These are phyloP conservation scores for Macaria notata DNA, from an alignment of 2,888 invertebrate species.

Conservation along the genomic window DNA sequence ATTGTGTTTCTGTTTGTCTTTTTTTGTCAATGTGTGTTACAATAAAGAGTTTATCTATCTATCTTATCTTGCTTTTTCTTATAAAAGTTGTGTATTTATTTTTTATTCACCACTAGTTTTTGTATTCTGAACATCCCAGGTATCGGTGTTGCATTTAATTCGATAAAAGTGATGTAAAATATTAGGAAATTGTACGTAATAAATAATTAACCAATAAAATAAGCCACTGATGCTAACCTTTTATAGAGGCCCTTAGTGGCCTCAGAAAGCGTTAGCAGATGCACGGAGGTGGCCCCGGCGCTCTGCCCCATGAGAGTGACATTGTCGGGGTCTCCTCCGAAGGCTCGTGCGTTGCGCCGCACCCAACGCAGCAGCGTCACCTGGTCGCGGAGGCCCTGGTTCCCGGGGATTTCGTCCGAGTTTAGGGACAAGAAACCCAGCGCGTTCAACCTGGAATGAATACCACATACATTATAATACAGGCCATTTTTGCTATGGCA, in stretches of 20 bases:
- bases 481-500: too few species aligned
- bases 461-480: not conserved
- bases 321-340: constrained; percentile 67
- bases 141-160: too few species aligned
- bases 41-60: too few species aligned
- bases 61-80: too few species aligned
- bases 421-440: constrained; percentile 72
- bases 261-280: constrained; percentile 60
- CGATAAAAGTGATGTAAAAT: too few species aligned
- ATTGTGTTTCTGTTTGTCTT: too few species aligned
- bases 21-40: too few species aligned
- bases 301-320: constrained; percentile 73
- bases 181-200: too few species aligned
- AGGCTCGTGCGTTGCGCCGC: constrained; percentile 54
- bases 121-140: too few species aligned
- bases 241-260: constrained; percentile 59
- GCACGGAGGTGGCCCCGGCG: constrained; percentile 61
- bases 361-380: constrained; percentile 71
- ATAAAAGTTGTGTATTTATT: too few species aligned
- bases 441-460: constrained; percentile 60
- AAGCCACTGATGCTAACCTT: constrained; percentile 40
- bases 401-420: constrained; percentile 64
- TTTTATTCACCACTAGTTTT: too few species aligned
- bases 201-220: too few species aligned
- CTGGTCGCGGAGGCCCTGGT: constrained; percentile 70